Evolutionary conservation across 30 jellyfish, hydroid and myxozoan species (phyloP), one percentile per base, ranked within the genome.

Genomic region (Aurelia sp.): DNA sequence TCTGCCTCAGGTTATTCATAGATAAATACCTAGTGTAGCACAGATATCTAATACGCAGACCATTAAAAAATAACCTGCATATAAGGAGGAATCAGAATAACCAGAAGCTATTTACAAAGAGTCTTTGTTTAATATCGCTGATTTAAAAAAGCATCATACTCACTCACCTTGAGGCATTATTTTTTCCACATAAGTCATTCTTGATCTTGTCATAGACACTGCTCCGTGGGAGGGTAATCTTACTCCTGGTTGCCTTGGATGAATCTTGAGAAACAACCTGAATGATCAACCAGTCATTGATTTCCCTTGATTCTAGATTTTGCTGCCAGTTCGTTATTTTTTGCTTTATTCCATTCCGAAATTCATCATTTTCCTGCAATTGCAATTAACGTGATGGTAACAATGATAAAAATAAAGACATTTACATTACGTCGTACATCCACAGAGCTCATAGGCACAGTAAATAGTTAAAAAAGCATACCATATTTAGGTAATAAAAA

Each of bases 201-300:
- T 81, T 79, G 22, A 91, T 86, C 66, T 86, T 91, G 76, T 91
- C 98, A 74, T 66, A 91, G 61, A 91, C 98, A 35, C 94, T 86
- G 53, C 96, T 53, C 33, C 98, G 63, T 47, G 94, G 94, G 17
- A 91, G 82, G 17, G 37, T 71, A 40, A 71, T 79, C 58, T 80
- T 91, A 30, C 84, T 74, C 73, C 72, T 70, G 3, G 84, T 30
- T 19, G 93, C 19, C 20, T 12, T 63, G n/a, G 66, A 63, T 5
- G 66, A 17, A 50, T 66, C 96, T 52, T 76, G 90, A n/a, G 76
- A 33, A 16, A 64, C 89, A 62, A 87, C 96, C 53, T 87, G 96
- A 40, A 87, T 73, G 35, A 87, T 74, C 23, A 87, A 73, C 91
- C 96, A 87, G 41, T 87, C 89, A 21, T 51, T 50, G 74, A 87